Base-by-base conservation (phyloP, 2,888 invertebrate genomes). In the Cecidostiba fungosa region DNA sequence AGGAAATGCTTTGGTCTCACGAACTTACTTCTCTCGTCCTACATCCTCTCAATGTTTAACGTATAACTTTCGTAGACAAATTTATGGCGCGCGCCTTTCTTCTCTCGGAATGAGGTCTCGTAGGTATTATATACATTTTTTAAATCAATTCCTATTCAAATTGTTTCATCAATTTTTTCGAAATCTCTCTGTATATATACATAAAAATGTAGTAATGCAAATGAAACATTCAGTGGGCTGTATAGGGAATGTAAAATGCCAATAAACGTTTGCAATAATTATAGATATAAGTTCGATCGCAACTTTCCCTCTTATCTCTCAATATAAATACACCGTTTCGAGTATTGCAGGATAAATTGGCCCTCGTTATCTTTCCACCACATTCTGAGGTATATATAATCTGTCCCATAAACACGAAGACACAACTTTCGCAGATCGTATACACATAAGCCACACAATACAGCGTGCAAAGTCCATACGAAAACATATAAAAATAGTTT, bases 131-230 rank as follows among this genome's bases (percentile, higher is more conserved):
- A n/a, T n/a, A n/a, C n/a, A n/a, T n/a, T n/a, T n/a, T 82, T 10
- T 2, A 82, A 69, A 82, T 76, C 66, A 36, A 76, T 76, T 50
- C 19, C 19, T 54, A 69, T 76, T 82, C 32, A 47, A 74, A 82
- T 14, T 47, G n/a, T 26, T 36, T 23, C 10, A 23, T 82, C 26
- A 72, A 82, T 70, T 79, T 70, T 79, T 70, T 26, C 14, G 0
- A 77, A 36, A 59, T 39, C 19, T 62, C 54, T n/a, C 19, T 5
- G 14, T 16, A 16, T 16, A n/a, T 6, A 19, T 3, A 54, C n/a
- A 16, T n/a, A 54, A 50, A 0, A 50, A n/a, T n/a, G n/a, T n/a
- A n/a, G n/a, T 6, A 16, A 2, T 1, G 8, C 16, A 47, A 32
- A 32, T 3, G 32, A 32, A 32, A 1, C 2, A 43, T 43, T 43